Evolutionary conservation across 2,113 vertebrate species (phyloP).

Genomic region (Amphiprion ocellaris): DNA sequence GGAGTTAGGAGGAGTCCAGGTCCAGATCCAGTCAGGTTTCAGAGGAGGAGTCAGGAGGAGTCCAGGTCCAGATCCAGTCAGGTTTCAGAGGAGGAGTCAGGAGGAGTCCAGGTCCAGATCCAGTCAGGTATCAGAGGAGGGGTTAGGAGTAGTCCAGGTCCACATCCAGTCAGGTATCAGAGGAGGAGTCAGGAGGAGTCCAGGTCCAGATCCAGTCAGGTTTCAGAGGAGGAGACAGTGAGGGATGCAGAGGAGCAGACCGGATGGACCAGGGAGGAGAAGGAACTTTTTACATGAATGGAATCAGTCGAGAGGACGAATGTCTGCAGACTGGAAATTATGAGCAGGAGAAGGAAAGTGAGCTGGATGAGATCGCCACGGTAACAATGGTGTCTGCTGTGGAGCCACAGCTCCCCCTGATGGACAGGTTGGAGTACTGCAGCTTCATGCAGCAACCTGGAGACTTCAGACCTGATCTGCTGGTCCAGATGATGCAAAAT

Average conservation of each 20-base stretch:
- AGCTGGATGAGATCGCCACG: slow-evolving; percentile 36
- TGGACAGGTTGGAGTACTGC: slow-evolving; percentile 29
- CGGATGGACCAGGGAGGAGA: slow-evolving; percentile 35
- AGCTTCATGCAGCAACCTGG: not conserved
- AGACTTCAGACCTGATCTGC: too few species aligned
- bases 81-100: not conserved
- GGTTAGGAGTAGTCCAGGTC: slow-evolving; percentile 5
- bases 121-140: not conserved
- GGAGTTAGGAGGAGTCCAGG: slow-evolving; percentile 8
- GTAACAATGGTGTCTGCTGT: slow-evolving; percentile 1
- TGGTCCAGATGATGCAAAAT: too few species aligned
- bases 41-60: slow-evolving; percentile 9
- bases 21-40: too few species aligned
- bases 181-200: not conserved
- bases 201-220: slow-evolving; percentile 2
- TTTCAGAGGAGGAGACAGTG: slow-evolving; percentile 18
- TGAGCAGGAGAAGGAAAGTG: slow-evolving; percentile 39
- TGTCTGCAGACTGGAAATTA: slow-evolving; percentile 54
- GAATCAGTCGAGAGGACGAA: slow-evolving; percentile 51
- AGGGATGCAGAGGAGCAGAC: not conserved
- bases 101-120: not conserved
- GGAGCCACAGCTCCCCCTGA: slow-evolving; percentile 67
- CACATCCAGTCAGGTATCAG: too few species aligned
- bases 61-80: too few species aligned
- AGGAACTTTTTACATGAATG: slow-evolving; percentile 32